phyloP scores from a whole-genome alignment of 2,797 vertebrate genomes.

The Catostomus latipinnis region DNA sequence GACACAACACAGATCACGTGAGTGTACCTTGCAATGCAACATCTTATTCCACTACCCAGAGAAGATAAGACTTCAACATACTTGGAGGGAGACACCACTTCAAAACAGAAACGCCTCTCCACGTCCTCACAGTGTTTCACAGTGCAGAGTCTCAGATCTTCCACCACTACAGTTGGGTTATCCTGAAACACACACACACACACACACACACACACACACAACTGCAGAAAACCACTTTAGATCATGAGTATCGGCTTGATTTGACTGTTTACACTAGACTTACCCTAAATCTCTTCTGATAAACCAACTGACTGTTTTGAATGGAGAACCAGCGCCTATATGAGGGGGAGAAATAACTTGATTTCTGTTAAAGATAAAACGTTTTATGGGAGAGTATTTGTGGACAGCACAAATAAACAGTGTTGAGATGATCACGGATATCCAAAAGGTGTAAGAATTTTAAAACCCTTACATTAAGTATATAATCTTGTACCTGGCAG shows the following conservation, averaged over 20 bases:
- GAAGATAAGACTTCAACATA: constrained; percentile 72
- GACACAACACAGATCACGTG: neutral
- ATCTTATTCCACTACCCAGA: neutral
- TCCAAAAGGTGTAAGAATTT: neutral
- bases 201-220: constrained; percentile 15
- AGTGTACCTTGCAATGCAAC: constrained; percentile 20
- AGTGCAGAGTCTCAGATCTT: constrained; percentile 94
- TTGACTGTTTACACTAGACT: constrained; percentile 56
- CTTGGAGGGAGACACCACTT: constrained; percentile 98
- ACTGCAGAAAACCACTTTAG: neutral
- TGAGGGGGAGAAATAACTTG: constrained; percentile 49
- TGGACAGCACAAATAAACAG: neutral
- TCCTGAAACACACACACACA: constrained; percentile 77
- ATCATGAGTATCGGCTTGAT: neutral
- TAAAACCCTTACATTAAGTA: neutral
- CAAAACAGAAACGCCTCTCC: constrained; percentile 96
- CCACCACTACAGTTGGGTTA: constrained; percentile 94
- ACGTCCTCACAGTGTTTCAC: constrained; percentile 97
- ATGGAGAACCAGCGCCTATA: constrained; percentile 98
- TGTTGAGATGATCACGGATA: neutral
- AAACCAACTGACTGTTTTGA: constrained; percentile 98
- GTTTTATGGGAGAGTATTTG: neutral
- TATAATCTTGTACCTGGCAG: constrained; percentile 12
- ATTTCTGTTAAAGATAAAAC: neutral
- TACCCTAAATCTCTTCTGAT: constrained; percentile 99